Evolutionary conservation across 2,797 vertebrate species (phyloP).

Genomic region (Cuniculus paca): DNA sequence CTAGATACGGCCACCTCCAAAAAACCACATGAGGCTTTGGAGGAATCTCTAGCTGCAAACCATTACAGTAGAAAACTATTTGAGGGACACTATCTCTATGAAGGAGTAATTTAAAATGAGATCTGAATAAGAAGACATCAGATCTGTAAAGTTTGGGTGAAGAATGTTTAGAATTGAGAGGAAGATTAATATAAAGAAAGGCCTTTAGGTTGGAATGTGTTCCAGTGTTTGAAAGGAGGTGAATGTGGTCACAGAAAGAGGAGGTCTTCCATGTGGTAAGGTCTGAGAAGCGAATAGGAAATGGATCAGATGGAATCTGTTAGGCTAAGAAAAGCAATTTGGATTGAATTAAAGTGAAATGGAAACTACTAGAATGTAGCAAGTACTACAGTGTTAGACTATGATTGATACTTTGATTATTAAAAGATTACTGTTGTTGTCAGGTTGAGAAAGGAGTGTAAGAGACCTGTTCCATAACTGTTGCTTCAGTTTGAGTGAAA

Average conservation of each 20-base stretch:
- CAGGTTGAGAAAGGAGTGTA: not conserved
- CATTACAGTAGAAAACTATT: not conserved
- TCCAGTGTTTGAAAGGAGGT: not conserved
- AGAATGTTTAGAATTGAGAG: not conserved
- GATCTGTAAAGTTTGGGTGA: not conserved
- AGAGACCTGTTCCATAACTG: not conserved
- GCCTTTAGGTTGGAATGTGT: not conserved
- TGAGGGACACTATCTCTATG: not conserved
- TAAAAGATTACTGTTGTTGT: not conserved
- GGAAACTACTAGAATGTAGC: not conserved
- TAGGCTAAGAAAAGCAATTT: not conserved
- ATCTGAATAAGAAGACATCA: not conserved
- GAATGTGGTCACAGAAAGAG: not conserved
- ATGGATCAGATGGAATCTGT: not conserved
- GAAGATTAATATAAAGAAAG: not conserved
- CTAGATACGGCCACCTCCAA: not conserved
- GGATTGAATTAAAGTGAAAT: not conserved
- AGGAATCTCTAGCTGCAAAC: not conserved
- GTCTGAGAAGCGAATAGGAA: not conserved
- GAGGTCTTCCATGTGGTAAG: not conserved
- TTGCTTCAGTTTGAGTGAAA: not conserved
- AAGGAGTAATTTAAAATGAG: not conserved
- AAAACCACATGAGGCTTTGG: not conserved
- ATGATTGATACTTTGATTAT: not conserved
- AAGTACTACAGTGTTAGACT: not conserved